Percentiles rank a stretch among this genome's conserved stretches.
Conservation (phyloP, 2,113 vertebrate species). For the Azemiops feae region DNA sequence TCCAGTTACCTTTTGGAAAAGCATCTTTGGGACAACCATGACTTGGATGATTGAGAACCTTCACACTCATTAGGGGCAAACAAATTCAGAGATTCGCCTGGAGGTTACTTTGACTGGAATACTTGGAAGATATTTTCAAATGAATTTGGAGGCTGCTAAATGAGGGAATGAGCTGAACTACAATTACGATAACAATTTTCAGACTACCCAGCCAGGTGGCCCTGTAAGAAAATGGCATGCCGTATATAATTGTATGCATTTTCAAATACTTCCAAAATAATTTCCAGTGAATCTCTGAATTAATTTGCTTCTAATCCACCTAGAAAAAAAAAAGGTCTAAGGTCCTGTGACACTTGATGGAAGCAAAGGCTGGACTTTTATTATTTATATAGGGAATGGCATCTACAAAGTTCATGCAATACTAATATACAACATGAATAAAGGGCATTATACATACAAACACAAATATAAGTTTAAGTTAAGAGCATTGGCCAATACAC, state of each 20-base stretch:
- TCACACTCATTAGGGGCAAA: neutral
- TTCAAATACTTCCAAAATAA: neutral
- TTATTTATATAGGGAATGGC: no score
- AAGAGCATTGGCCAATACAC: no score
- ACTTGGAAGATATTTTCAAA: neutral
- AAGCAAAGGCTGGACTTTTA: neutral
- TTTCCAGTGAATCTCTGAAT: neutral
- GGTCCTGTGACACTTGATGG: neutral
- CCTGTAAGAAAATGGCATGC: neutral
- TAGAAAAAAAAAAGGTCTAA: neutral
- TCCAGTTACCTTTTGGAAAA: no score
- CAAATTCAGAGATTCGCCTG: neutral
- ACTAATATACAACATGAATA: no score
- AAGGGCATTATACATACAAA: no score
- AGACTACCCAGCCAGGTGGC: neutral
- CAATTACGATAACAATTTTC: neutral
- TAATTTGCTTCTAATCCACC: neutral
- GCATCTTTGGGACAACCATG: no score
- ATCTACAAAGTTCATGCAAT: no score
- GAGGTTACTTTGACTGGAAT: neutral
- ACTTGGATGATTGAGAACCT: no score
- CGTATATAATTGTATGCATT: neutral
- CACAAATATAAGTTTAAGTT: no score
- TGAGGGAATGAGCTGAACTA: neutral
- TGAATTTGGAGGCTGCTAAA: neutral